phyloP scores from a whole-genome alignment of 2,888 invertebrate genomes.

The Rhogogaster chlorosoma region DNA sequence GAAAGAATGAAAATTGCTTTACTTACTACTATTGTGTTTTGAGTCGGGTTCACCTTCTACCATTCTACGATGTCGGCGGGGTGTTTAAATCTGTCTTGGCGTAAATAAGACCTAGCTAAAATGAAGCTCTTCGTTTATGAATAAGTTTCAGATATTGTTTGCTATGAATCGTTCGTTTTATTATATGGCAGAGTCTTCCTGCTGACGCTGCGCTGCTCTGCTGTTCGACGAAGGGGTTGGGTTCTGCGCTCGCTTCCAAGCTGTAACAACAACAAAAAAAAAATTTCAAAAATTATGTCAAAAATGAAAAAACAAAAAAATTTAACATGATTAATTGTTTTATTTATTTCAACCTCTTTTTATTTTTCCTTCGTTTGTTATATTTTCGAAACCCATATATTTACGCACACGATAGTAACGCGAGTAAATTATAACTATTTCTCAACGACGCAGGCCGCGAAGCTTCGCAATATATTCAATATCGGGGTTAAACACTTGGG shows the following conservation, averaged over 20 bases:
- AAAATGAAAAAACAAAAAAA: slow-evolving; percentile 52
- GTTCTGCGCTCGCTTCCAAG: slow-evolving; percentile 76
- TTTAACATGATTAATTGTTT: neutral
- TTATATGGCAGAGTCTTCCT: slow-evolving; percentile 72
- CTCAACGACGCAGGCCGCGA: neutral
- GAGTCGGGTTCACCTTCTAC: slow-evolving; percentile 93
- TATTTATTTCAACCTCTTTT: too few species aligned
- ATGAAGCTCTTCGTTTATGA: slow-evolving; percentile 60
- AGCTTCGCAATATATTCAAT: neutral
- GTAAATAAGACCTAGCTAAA: slow-evolving; percentile 64
- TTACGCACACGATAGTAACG: neutral
- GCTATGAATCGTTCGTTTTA: slow-evolving; percentile 21
- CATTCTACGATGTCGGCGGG: slow-evolving; percentile 86
- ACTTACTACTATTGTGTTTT: slow-evolving; percentile 89
- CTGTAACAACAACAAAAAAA: slow-evolving; percentile 61
- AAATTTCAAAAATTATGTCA: neutral
- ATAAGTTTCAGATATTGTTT: slow-evolving; percentile 53
- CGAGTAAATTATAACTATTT: neutral
- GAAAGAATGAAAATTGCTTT: neutral
- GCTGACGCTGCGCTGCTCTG: slow-evolving; percentile 76
- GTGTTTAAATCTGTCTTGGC: slow-evolving; percentile 71
- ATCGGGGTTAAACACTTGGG: neutral
- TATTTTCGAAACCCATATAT: neutral
- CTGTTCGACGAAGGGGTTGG: slow-evolving; percentile 75
- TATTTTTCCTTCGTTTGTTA: neutral